Base-by-base conservation (phyloP, 2,113 vertebrate genomes). In the Brachyhypopomus occidentalis region DNA sequence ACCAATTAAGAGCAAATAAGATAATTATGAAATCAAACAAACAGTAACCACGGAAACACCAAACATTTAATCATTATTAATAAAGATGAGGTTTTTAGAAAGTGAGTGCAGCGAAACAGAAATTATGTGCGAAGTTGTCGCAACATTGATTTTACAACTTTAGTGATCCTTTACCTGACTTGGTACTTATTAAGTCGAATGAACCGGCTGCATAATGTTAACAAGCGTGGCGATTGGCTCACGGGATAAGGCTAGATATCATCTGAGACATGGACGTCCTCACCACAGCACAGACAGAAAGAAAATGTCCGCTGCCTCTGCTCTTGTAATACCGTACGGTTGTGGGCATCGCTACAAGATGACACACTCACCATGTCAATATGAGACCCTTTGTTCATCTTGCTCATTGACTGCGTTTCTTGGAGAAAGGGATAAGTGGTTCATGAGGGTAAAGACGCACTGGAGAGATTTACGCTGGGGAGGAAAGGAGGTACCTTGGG, bases 161-260 rank as follows among this genome's bases (percentile, higher is more conserved):
- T 78, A 85, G 71, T 77, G 77, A 76, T 78, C 60, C 48, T 76
- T 64, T 80, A 83, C 81, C 78, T 76, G 64, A 41, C 56, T 78
- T 69, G 66, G 58, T 64, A 60, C 66, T 64, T 60, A 58, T 70
- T 79, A 48, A 72, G 59, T 84, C 76, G 60, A 78, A 78, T 72
- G 62, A 16, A 79, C 38, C 41, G 78, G 52, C 58, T 83, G 34
- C 70, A 55, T 77, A 81, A 58, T 55, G 80, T 80, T 88, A 88
- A 81, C 73, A 80, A 85, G 85, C 83, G 78, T 87, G 84, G 88
- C 72, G 73, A 80, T 72, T 79, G 78, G 82, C 85, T 89, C 80
- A 38, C 27, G 12, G 58, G 64, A 83, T 84, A 52, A 85, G 86
- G 81, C 84, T 87, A 86, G 84, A 87, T 83, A 83, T 77, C 64